phyloP scores from a whole-genome alignment of 2,797 vertebrate species.

The Odontamblyopus lacepedii region DNA sequence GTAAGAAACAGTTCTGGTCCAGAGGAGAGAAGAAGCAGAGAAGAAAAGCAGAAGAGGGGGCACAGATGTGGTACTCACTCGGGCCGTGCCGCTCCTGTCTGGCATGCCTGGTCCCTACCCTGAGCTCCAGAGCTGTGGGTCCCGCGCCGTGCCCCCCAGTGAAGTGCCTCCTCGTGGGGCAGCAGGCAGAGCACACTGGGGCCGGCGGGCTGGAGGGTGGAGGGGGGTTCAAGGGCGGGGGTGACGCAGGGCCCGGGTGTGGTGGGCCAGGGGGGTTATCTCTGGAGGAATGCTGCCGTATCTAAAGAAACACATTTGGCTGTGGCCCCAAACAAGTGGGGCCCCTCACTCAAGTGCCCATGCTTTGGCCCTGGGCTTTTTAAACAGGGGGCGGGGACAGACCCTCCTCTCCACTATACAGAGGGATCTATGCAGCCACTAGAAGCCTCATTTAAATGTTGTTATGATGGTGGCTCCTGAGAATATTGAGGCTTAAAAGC shows the following conservation, averaged over 20 bases:
- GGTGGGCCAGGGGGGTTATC: slow-evolving; percentile 77
- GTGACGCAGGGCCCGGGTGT: slow-evolving; percentile 36
- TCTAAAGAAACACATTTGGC: slow-evolving; percentile 78
- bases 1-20: background rate
- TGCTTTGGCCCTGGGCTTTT: background rate
- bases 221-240: slow-evolving; percentile 60
- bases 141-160: slow-evolving; percentile 52
- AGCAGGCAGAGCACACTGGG: slow-evolving; percentile 66
- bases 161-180: slow-evolving; percentile 57
- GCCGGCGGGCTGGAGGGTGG: slow-evolving; percentile 59
- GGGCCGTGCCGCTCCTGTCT: slow-evolving; percentile 73
- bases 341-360: slow-evolving; percentile 18
- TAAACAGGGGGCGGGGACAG: background rate
- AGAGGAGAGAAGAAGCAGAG: slow-evolving; percentile 1
- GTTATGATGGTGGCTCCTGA: background rate
- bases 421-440: slow-evolving; percentile 28
- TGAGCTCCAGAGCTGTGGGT: no score
- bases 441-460: background rate
- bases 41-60: slow-evolving; percentile 25
- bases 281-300: slow-evolving; percentile 79
- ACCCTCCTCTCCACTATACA: background rate
- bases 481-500: background rate
- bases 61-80: slow-evolving; percentile 73
- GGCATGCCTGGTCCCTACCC: slow-evolving; percentile 76
- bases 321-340: slow-evolving; percentile 50